Evolutionary conservation across 2,888 invertebrate species (phyloP), one percentile per base, ranked within the genome.

Genomic region (Microchrysa polita): DNA sequence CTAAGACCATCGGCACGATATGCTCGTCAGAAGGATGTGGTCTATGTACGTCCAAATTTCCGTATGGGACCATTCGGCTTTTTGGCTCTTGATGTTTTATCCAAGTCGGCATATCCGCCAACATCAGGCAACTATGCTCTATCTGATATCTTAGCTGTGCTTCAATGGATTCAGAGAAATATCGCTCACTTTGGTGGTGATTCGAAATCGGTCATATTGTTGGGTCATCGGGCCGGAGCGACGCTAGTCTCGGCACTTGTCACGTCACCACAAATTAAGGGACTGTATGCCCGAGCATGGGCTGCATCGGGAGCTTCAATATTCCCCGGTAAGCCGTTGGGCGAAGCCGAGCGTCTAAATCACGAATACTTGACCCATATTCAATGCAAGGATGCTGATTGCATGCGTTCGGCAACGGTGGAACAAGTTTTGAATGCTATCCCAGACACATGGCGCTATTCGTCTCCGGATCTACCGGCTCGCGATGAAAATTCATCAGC

Each of bases 1-100:
- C 84, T 87, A 78, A 88, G 91, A 77, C 94, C 95, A 0, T 93
- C 93, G 0, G 90, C 93, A 0, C 86, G 91, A 55, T 90, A 94
- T 76, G 91, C 95, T 0, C 88, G 90, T 61, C 90, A 91, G 1
- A 90, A 92, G 75, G 93, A 95, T 81, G 91, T 94, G 1, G 91
- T 96, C 7, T 93, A 94, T 81, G 95, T 96, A 1, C 88, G 93
- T 76, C 94, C 95, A 2, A 95, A 95, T 81, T 95, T 95, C 85
- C 89, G 96, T 79, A 85, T 92, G 75, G 92, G 92, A 0, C 89
- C 90, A 65, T 88, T 93, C 73, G 97, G 97, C 2, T 96, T 96
- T 81, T 86, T 96, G 65, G 91, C 96, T 0, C 85, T 91, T 5
- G 90, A 92, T 74, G 87, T 89, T 1, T 84, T 95, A 0, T 90